phyloP scores from a whole-genome alignment of 2,113 vertebrate genomes.

The Dasyprocta punctata region DNA sequence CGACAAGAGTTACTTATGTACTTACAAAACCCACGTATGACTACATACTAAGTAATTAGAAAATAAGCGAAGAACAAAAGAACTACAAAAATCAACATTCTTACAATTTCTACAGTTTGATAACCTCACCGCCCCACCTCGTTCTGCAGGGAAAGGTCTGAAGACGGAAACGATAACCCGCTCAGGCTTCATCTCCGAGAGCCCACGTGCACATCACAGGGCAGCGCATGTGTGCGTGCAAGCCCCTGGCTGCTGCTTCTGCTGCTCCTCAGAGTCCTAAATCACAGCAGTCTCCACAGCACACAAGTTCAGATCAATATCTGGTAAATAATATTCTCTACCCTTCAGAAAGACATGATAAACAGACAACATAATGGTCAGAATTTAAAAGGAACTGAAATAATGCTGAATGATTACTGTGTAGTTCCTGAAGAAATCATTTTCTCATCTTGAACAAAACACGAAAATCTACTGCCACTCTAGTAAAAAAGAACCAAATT shows the following conservation, averaged over 20 bases:
- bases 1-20: neutral
- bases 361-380: neutral
- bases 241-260: accelerated
- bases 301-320: neutral
- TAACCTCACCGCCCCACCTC: neutral
- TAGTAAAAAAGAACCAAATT: neutral
- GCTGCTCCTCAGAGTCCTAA: neutral
- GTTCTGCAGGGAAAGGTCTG: neutral
- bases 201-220: neutral
- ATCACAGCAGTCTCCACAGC: neutral
- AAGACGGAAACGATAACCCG: neutral
- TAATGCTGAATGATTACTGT: neutral
- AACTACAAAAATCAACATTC: neutral
- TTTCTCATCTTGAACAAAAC: neutral
- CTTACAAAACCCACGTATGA: neutral
- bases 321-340: neutral
- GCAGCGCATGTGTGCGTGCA: neutral
- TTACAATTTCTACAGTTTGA: neutral
- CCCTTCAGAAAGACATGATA: neutral
- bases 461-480: neutral
- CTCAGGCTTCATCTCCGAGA: neutral
- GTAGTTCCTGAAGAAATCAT: neutral
- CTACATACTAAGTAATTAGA: neutral
- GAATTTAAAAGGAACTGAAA: neutral
- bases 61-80: neutral